These are phyloP conservation scores for Pogonognathellus flavescens DNA, from an alignment of 1,140 invertebrate species.

Conservation along the genomic window DNA sequence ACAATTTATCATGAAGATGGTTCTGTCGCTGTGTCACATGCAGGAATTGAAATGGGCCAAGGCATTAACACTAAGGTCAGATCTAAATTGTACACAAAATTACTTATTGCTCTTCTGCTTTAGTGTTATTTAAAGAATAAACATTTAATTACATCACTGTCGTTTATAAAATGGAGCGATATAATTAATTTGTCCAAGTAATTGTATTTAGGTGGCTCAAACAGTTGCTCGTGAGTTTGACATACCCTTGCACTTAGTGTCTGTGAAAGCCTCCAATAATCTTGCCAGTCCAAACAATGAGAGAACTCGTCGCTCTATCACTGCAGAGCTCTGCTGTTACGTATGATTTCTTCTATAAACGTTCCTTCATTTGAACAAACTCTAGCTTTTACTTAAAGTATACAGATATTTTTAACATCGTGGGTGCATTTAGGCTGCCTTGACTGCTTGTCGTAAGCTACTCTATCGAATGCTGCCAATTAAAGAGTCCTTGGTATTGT, in stretches of 20 bases:
- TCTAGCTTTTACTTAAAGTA: no score
- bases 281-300: conserved; percentile 76
- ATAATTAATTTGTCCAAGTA: not conserved
- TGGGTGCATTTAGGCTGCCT: conserved; percentile 73
- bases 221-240: conserved; percentile 81
- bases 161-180: no score
- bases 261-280: conserved; percentile 77
- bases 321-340: conserved; percentile 78
- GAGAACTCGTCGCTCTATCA: conserved; percentile 79
- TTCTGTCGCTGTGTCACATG: conserved; percentile 80
- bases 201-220: conserved; percentile 81
- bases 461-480: conserved; percentile 76
- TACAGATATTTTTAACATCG: conserved; percentile 66
- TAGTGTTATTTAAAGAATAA: no score
- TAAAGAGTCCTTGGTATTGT: conserved; percentile 70
- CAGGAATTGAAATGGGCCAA: conserved; percentile 88
- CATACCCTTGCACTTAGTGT: conserved; percentile 79
- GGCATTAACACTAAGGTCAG: conserved; percentile 77
- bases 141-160: no score
- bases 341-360: no score
- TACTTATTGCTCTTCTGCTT: no score
- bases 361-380: no score
- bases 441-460: conserved; percentile 79
- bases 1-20: conserved; percentile 76
- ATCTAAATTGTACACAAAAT: no score